A percentile compares a stretch with the other conserved stretches of the same genome.
These are phyloP conservation scores for Aphaenogaster ashmeadi DNA, from an alignment of 1,140 invertebrate genomes.

Conservation along the genomic window DNA sequence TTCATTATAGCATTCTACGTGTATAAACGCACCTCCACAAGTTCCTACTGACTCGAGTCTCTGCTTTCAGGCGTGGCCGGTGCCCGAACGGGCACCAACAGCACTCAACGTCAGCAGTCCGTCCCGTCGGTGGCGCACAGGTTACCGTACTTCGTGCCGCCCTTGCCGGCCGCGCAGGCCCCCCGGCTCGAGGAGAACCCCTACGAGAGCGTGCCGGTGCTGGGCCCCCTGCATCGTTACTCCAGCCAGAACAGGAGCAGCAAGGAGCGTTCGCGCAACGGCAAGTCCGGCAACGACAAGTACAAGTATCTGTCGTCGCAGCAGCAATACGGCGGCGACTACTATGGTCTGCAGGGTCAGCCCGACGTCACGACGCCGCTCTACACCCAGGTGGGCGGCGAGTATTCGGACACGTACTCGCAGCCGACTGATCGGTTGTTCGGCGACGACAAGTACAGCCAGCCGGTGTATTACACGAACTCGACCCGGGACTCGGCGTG, in stretches of 20 bases:
- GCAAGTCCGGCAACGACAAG: slow-evolving; percentile 62
- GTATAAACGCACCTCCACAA: background rate
- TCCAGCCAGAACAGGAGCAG: slow-evolving; percentile 78
- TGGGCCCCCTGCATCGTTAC: slow-evolving; percentile 85
- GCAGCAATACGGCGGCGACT: slow-evolving; percentile 70
- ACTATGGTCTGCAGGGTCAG: slow-evolving; percentile 79
- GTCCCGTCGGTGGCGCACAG: slow-evolving; percentile 85
- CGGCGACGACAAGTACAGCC: slow-evolving; percentile 81
- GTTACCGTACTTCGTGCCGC: slow-evolving; percentile 87
- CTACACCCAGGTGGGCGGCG: slow-evolving; percentile 76
- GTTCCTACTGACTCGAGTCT: slow-evolving; percentile 1
- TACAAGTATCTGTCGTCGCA: slow-evolving; percentile 74
- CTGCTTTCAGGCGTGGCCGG: slow-evolving; percentile 82
- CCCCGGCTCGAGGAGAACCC: slow-evolving; percentile 83
- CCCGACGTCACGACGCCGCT: slow-evolving; percentile 72
- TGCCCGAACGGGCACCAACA: slow-evolving; percentile 76
- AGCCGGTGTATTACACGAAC: slow-evolving; percentile 77
- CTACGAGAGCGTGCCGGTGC: slow-evolving; percentile 88
- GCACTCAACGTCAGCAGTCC: slow-evolving; percentile 82
- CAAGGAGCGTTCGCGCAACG: slow-evolving; percentile 74
- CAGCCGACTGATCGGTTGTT: slow-evolving; percentile 79
- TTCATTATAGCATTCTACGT: background rate
- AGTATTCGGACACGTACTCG: slow-evolving; percentile 74
- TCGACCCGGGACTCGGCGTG: slow-evolving; percentile 55
- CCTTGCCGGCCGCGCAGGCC: slow-evolving; percentile 83